Conservation (phyloP, 1,140 invertebrate species). For the Tetramorium parvispinum region DNA sequence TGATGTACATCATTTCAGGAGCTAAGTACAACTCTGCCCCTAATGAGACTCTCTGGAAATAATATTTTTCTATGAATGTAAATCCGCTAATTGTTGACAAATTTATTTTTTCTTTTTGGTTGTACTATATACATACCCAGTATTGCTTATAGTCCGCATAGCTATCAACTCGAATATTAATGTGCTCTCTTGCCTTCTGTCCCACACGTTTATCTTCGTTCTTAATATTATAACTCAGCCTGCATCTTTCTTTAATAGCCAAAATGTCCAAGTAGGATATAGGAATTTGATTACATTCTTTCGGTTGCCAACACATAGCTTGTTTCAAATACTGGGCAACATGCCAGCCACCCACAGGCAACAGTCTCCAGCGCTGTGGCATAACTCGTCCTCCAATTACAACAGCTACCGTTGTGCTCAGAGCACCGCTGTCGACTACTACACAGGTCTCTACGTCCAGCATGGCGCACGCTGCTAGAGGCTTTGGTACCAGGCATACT, state of each 20-base stretch:
- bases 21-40: conserved; percentile 85
- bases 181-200: conserved; percentile 78
- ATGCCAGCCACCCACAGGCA: conserved; percentile 85
- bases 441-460: conserved; percentile 85
- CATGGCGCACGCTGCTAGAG: conserved; percentile 84
- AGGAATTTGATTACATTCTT: conserved; percentile 84
- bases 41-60: conserved; percentile 82
- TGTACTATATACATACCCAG: conserved; percentile 76
- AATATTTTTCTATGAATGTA: neutral
- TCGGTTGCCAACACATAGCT: conserved; percentile 85
- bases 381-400: conserved; percentile 85
- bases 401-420: conserved; percentile 85
- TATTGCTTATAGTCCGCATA: conserved; percentile 82
- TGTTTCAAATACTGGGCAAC: conserved; percentile 85
- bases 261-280: conserved; percentile 84
- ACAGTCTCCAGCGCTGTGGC: conserved; percentile 82
- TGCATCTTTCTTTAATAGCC: conserved; percentile 84
- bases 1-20: conserved; percentile 86
- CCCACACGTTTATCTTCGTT: conserved; percentile 80
- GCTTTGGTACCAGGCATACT: conserved; percentile 85
- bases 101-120: neutral
- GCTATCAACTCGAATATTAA: conserved; percentile 82
- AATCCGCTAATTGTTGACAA: neutral
- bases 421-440: conserved; percentile 85
- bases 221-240: conserved; percentile 84